Evolutionary conservation across 2,888 invertebrate species (phyloP).

Genomic region (Lobophora halterata): DNA sequence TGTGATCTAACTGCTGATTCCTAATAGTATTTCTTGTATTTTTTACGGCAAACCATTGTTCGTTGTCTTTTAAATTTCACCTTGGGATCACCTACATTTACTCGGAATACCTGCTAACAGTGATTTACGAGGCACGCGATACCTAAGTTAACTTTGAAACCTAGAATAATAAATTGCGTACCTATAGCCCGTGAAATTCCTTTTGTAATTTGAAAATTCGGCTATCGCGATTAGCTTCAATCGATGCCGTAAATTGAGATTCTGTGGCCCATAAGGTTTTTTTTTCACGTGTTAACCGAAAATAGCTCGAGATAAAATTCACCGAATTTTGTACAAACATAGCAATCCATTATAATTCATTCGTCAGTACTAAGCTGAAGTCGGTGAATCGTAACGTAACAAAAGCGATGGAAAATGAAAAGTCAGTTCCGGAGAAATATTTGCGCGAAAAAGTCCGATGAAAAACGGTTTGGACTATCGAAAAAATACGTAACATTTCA

Average conservation of each 20-base stretch:
- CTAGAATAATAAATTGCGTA: constrained; percentile 2
- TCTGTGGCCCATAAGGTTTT: too few species aligned
- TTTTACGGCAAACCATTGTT: too few species aligned
- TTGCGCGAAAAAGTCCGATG: constrained; percentile 5
- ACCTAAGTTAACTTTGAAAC: background rate
- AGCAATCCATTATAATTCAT: too few species aligned
- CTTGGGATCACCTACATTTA: constrained; percentile 4
- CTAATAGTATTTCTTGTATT: too few species aligned
- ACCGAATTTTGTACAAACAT: too few species aligned
- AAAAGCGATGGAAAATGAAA: background rate
- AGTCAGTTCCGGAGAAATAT: background rate
- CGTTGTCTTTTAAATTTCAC: constrained; percentile 8
- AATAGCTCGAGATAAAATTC: too few species aligned
- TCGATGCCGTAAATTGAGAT: too few species aligned
- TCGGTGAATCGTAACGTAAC: too few species aligned
- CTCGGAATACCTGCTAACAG: constrained; percentile 3
- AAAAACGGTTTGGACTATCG: constrained; percentile 6
- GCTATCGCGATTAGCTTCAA: too few species aligned
- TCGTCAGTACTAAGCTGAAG: too few species aligned
- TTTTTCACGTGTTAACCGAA: too few species aligned
- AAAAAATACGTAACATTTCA: constrained; percentile 14
- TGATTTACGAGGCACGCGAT: constrained; percentile 8
- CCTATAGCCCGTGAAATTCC: constrained; percentile 1
- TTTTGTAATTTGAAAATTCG: background rate
- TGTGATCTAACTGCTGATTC: too few species aligned